Evolutionary conservation across 37 sponge, comb jelly and placozoan genomes (phyloP).

Genomic region (Diacarnus erythraeanus): DNA sequence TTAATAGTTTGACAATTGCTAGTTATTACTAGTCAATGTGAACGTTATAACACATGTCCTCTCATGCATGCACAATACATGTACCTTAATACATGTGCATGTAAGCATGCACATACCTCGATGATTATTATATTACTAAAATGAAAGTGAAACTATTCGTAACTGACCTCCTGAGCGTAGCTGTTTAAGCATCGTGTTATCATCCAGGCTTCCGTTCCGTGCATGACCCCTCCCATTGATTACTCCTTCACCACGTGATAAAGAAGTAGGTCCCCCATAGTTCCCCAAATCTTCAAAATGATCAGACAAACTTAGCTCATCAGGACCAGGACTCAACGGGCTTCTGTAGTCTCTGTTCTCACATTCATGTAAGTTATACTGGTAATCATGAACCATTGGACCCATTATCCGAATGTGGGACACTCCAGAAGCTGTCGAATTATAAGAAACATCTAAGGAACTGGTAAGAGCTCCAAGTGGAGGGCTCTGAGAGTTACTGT

Average conservation of each 20-base stretch:
- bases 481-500: slow-evolving; percentile 23
- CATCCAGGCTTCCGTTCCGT: slow-evolving; percentile 57
- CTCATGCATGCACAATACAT: too few species aligned
- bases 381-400: not conserved
- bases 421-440: not conserved
- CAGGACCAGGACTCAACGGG: slow-evolving; percentile 12
- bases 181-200: slow-evolving; percentile 42
- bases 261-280: not conserved
- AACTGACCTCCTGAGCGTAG: slow-evolving; percentile 35
- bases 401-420: not conserved
- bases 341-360: slow-evolving; percentile 1
- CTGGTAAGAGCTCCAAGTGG: not conserved
- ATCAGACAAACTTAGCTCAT: slow-evolving; percentile 26
- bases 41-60: too few species aligned
- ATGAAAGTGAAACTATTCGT: not conserved
- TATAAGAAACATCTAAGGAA: not conserved
- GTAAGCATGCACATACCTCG: too few species aligned
- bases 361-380: not conserved
- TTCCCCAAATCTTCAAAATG: slow-evolving; percentile 10
- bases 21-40: too few species aligned
- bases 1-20: too few species aligned
- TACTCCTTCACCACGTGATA: not conserved
- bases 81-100: too few species aligned
- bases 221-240: slow-evolving; percentile 38
- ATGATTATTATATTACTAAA: too few species aligned